phyloP scores from a whole-genome alignment of 2,113 vertebrate species.

The Gallinago media region DNA sequence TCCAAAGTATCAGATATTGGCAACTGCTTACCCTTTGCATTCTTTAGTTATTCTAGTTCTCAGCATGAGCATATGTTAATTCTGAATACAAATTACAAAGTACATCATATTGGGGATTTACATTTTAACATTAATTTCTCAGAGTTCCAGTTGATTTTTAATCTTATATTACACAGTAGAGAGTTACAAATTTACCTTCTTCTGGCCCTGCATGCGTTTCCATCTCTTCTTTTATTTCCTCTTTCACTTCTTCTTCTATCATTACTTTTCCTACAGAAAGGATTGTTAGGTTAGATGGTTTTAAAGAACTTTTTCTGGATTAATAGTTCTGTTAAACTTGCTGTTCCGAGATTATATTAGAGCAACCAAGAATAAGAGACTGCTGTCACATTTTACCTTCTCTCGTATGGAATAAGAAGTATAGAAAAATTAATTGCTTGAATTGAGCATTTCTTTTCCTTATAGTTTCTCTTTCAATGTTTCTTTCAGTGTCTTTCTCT shows the following conservation, averaged over 20 bases:
- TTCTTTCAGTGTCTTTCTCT: not conserved
- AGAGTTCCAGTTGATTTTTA: not conserved
- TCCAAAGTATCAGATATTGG: not conserved
- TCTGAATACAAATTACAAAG: slow-evolving; percentile 17
- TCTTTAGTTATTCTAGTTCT: not conserved
- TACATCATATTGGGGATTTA: slow-evolving; percentile 15
- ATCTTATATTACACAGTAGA: slow-evolving; percentile 32
- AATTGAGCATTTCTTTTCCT: not conserved
- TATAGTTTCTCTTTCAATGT: not conserved
- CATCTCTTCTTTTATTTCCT: slow-evolving; percentile 92
- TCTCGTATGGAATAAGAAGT: no score
- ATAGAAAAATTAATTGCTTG: not conserved
- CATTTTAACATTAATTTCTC: slow-evolving; percentile 21
- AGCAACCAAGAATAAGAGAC: not conserved
- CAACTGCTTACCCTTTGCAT: slow-evolving; percentile 2
- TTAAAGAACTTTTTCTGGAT: not conserved
- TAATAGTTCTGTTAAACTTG: not conserved
- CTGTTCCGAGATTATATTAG: not conserved
- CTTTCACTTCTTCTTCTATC: slow-evolving; percentile 89
- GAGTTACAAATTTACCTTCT: slow-evolving; percentile 83
- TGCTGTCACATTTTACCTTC: slow-evolving; percentile 83
- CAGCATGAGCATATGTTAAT: not conserved
- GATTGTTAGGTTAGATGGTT: not conserved
- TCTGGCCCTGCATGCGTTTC: slow-evolving; percentile 87
- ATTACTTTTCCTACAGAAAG: slow-evolving; percentile 85